Evolutionary conservation across 2,113 vertebrate species (phyloP).

Genomic region (Odontophorus gujanensis): DNA sequence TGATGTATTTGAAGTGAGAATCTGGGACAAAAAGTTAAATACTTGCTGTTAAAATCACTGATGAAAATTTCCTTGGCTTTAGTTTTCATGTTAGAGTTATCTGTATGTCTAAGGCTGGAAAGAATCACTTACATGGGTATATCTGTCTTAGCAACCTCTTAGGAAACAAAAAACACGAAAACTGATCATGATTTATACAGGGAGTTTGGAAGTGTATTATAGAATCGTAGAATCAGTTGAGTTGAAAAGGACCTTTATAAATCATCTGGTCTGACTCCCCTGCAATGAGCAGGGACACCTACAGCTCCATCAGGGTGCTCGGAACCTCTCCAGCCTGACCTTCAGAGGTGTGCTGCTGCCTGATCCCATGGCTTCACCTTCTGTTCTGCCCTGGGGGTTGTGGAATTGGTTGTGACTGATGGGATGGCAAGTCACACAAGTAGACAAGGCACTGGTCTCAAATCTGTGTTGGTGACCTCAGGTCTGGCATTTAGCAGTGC

Average conservation of each 20-base stretch:
- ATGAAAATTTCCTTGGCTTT: slow-evolving; percentile 4
- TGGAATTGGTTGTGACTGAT: neutral
- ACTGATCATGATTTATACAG: neutral
- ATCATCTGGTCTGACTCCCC: too few relatives aligned
- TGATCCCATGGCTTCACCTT: neutral
- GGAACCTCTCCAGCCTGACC: too few relatives aligned
- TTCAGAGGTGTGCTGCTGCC: neutral
- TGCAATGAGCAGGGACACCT: too few relatives aligned
- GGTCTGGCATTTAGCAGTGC: neutral
- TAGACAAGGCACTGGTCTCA: neutral
- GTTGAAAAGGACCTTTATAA: too few relatives aligned
- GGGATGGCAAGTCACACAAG: neutral
- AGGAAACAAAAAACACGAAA: neutral
- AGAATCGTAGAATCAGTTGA: too few relatives aligned
- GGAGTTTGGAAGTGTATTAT: neutral
- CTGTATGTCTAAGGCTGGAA: neutral
- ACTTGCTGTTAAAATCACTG: neutral
- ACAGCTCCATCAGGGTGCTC: too few relatives aligned
- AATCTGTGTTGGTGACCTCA: neutral
- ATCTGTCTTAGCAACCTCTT: neutral
- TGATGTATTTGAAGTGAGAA: slow-evolving; percentile 15
- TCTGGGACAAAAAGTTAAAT: neutral
- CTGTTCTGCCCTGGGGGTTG: neutral
- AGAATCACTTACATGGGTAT: neutral
- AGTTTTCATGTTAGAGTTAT: neutral